phyloP scores from a whole-genome alignment of 2,888 invertebrate species.

The Oscheius sp. region DNA sequence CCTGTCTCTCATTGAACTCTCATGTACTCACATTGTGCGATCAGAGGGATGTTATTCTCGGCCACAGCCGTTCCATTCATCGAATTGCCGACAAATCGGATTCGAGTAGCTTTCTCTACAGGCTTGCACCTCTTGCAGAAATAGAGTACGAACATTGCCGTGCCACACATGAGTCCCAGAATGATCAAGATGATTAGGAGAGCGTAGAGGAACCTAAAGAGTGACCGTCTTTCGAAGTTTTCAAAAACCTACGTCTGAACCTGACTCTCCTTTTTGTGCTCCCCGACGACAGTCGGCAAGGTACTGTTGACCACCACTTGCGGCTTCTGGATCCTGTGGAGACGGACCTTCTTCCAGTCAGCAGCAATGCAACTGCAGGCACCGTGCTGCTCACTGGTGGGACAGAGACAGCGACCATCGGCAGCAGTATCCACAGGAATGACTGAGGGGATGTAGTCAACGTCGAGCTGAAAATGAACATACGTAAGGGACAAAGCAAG shows the following conservation, averaged over 20 bases:
- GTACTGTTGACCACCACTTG: background rate
- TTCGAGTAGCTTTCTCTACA: constrained; percentile 16
- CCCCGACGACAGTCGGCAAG: constrained; percentile 1
- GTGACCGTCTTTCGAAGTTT: background rate
- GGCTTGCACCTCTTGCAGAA: constrained; percentile 16
- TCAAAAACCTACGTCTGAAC: background rate
- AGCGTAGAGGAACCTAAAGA: constrained; percentile 6
- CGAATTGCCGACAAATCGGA: constrained; percentile 29
- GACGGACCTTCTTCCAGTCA: constrained; percentile 67
- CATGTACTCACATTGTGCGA: constrained; percentile 22
- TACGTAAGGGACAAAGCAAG: too few species aligned
- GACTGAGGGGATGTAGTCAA: constrained; percentile 69
- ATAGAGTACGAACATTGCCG: constrained; percentile 4
- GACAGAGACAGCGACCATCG: constrained; percentile 70
- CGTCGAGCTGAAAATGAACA: constrained; percentile 53
- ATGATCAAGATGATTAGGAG: constrained; percentile 2
- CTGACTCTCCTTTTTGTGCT: constrained; percentile 11
- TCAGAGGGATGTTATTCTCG: constrained; percentile 12
- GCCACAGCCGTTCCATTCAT: constrained; percentile 25
- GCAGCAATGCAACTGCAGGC: constrained; percentile 72
- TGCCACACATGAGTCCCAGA: constrained; percentile 9
- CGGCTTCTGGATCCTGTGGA: constrained; percentile 39
- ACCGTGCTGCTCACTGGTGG: constrained; percentile 53
- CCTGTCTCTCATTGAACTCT: background rate
- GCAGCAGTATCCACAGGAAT: constrained; percentile 67